A percentile compares a stretch with the other conserved stretches of the same genome.
Evolutionary conservation across 2,888 invertebrate species (phyloP).

Genomic region (Drosophila lutescens): DNA sequence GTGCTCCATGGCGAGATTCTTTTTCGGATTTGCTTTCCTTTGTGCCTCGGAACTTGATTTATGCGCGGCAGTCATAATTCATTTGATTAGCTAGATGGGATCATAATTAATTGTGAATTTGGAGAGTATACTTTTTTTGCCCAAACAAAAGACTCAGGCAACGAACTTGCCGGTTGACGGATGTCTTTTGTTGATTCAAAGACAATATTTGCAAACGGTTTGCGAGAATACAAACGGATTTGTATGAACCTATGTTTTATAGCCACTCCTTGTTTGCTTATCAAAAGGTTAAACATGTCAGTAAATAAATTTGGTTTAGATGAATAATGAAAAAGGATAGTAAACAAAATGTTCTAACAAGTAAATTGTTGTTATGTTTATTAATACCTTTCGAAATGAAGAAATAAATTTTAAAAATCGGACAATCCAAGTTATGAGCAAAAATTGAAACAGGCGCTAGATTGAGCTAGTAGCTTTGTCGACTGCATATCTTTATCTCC

Average conservation of each 20-base stretch:
- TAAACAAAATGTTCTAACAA: no score
- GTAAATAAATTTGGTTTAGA: no score
- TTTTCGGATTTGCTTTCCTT: conserved; percentile 55
- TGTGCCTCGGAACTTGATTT: conserved; percentile 56
- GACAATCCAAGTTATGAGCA: no score
- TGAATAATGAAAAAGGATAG: no score
- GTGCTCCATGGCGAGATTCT: conserved; percentile 16
- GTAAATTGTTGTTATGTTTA: no score
- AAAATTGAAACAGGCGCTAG: no score
- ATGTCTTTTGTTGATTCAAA: neutral
- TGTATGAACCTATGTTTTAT: neutral
- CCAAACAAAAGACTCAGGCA: conserved; percentile 44
- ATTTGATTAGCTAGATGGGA: conserved; percentile 48
- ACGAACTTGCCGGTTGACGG: conserved; percentile 38
- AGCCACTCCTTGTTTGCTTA: neutral
- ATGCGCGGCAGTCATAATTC: conserved; percentile 48
- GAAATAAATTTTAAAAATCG: no score
- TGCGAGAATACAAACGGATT: neutral
- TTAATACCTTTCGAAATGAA: no score
- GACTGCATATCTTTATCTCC: no score
- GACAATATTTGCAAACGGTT: conserved; percentile 10
- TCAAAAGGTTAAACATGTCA: neutral
- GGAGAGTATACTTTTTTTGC: neutral
- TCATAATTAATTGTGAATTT: conserved; percentile 34
- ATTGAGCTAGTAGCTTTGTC: no score